Percentiles rank a stretch among this genome's conserved stretches.
Evolutionary conservation across 2,888 invertebrate genomes (phyloP).

Genomic region (Alviniconcha strummeri): DNA sequence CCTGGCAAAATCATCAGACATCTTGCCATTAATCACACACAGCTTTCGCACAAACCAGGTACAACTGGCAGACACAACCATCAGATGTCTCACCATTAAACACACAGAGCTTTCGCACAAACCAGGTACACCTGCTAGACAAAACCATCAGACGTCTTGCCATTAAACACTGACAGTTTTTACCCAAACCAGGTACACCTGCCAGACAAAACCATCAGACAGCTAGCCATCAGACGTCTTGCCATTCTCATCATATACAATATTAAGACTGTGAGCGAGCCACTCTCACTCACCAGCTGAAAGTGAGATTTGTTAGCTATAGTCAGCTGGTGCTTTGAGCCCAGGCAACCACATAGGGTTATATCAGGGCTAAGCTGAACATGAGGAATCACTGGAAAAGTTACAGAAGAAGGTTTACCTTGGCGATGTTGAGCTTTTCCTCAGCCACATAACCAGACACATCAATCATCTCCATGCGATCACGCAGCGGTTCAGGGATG

Average conservation of each 20-base stretch:
- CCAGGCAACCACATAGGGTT: no score
- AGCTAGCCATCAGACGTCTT: not conserved
- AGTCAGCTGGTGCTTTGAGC: no score
- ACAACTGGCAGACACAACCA: not conserved
- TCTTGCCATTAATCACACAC: no score
- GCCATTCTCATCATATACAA: not conserved
- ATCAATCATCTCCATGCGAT: slow-evolving; percentile 99
- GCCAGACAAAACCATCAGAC: not conserved
- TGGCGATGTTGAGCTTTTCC: slow-evolving; percentile 97
- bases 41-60: not conserved
- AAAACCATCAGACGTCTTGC: not conserved
- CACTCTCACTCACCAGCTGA: no score
- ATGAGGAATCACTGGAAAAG: no score
- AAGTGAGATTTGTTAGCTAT: no score
- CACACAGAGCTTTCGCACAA: not conserved
- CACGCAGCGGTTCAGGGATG: slow-evolving; percentile 96
- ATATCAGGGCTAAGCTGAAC: no score
- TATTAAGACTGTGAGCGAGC: not conserved
- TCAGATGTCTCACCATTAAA: no score
- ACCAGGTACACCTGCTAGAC: not conserved
- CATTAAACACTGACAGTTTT: no score
- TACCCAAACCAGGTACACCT: not conserved
- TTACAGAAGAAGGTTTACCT: slow-evolving; percentile 71
- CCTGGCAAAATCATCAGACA: not conserved
- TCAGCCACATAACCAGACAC: slow-evolving; percentile 99